Percentiles rank a stretch among this genome's conserved stretches.
These are phyloP conservation scores for Tragopan temminckii DNA, from an alignment of 2,797 vertebrate genomes.

Conservation along the genomic window DNA sequence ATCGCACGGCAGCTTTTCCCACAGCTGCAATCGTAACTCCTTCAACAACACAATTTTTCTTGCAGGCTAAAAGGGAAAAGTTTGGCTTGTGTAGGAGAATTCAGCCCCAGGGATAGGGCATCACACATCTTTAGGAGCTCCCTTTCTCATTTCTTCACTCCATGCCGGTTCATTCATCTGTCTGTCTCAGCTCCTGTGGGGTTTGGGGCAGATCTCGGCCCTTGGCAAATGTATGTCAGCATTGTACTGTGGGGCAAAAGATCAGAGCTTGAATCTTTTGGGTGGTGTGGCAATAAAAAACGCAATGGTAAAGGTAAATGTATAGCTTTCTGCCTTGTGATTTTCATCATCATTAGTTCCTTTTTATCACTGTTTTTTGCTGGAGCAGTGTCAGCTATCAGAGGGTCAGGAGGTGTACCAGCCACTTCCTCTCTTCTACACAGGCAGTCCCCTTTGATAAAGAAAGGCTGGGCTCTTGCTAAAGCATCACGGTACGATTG, in stretches of 20 bases:
- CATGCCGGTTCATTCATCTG: background rate
- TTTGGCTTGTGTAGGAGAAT: background rate
- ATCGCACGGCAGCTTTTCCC: slow-evolving; percentile 20
- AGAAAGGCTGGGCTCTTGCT: slow-evolving; percentile 59
- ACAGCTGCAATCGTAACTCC: background rate
- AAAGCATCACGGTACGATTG: slow-evolving; percentile 29
- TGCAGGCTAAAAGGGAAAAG: background rate
- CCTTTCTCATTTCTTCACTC: background rate
- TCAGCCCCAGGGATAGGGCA: background rate
- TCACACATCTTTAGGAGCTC: background rate
- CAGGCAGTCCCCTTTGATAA: slow-evolving; percentile 52
- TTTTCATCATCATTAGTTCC: background rate
- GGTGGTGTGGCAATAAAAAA: background rate
- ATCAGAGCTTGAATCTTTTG: background rate
- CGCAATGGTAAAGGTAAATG: background rate
- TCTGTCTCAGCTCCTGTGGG: background rate
- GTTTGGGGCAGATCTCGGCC: background rate
- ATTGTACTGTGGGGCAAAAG: background rate
- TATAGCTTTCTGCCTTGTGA: background rate
- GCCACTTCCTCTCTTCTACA: background rate
- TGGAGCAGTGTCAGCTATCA: background rate
- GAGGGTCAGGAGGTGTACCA: background rate
- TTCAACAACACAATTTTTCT: background rate
- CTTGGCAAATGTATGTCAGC: background rate
- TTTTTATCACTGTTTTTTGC: background rate